Evolutionary conservation across 1,140 invertebrate species (phyloP), one percentile per base, ranked within the genome.

Genomic region (Harlomillsia oculata): DNA sequence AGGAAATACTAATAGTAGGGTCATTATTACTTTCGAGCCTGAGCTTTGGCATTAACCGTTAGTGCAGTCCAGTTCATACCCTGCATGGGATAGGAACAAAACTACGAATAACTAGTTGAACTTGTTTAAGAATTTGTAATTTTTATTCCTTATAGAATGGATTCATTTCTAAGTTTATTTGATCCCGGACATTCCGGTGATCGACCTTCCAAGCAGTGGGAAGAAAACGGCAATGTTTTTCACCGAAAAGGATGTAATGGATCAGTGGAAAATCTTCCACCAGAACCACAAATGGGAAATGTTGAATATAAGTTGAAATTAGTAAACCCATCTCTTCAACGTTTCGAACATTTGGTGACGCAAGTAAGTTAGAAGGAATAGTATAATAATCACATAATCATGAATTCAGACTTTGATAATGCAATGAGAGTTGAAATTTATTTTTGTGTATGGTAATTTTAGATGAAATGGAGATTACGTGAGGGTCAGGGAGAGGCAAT

Each of bases 401-500:
- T 23, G 1, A 43, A 2, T 14, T 34, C 29, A 2, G 9, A 28
- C 23, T 14, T 41, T 41, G 9, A 41, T 41, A 6, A 5, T 8
- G 29, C 13, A 26, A 45, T 14, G 23, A 3, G 25, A n/a, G n/a
- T n/a, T n/a, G n/a, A n/a, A 25, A 46, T 37, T 20, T 50, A 9
- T 29, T 40, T 62, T 67, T 63, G 9, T n/a, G n/a, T n/a, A n/a
- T n/a, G n/a, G n/a, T n/a, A n/a, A n/a, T n/a, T n/a, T n/a, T 68
- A 83, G 80, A 80, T 92, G 77, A 90, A 91, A 75, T 92, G 89
- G 89, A 76, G 88, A 13, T 74, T 91, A 8, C 77, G 84, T 1
- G 88, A 90, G 67, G 89, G 89, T 13, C 83, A 87, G 51, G 94
- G 94, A 5, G 89, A 93, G 71, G 92, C 92, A 1, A 89, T 97